phyloP scores from a whole-genome alignment of 1,140 invertebrate species.

The Rhopalosiphum maidis region DNA sequence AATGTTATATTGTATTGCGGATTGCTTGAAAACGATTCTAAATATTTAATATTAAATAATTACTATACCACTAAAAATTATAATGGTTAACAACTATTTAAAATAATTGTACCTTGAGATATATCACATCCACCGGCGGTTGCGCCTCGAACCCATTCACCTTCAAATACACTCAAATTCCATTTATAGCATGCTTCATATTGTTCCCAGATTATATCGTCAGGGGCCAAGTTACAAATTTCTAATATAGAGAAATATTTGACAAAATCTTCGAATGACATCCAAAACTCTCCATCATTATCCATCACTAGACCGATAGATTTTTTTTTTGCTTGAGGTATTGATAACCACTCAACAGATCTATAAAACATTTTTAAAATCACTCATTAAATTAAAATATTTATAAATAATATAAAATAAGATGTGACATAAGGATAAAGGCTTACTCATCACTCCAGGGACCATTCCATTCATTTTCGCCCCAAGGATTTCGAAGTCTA shows the following conservation, averaged over 20 bases:
- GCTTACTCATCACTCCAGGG: conserved; percentile 91
- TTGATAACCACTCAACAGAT: conserved; percentile 91
- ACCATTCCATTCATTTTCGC: conserved; percentile 97
- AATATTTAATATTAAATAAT: conserved; percentile 58
- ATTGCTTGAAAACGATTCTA: conserved; percentile 93
- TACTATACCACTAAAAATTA: background rate
- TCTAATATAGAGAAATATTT: conserved; percentile 82
- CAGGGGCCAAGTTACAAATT: conserved; percentile 95
- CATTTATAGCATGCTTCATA: conserved; percentile 70
- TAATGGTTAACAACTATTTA: background rate
- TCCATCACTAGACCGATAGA: conserved; percentile 91
- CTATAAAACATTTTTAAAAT: conserved; percentile 64
- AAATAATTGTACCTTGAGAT: conserved; percentile 72
- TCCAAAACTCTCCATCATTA: conserved; percentile 98
- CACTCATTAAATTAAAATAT: background rate
- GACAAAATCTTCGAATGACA: conserved; percentile 84
- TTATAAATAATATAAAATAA: background rate
- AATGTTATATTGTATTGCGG: conserved; percentile 93
- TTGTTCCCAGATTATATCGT: conserved; percentile 84
- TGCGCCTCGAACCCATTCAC: conserved; percentile 91
- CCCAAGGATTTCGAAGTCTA: conserved; percentile 95
- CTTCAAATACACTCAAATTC: conserved; percentile 94
- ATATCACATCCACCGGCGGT: conserved; percentile 98
- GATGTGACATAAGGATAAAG: background rate
- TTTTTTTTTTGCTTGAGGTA: conserved; percentile 88